Evolutionary conservation across 2,113 vertebrate genomes (phyloP), one percentile per base, ranked within the genome.

Genomic region (Tylochromis polylepis): DNA sequence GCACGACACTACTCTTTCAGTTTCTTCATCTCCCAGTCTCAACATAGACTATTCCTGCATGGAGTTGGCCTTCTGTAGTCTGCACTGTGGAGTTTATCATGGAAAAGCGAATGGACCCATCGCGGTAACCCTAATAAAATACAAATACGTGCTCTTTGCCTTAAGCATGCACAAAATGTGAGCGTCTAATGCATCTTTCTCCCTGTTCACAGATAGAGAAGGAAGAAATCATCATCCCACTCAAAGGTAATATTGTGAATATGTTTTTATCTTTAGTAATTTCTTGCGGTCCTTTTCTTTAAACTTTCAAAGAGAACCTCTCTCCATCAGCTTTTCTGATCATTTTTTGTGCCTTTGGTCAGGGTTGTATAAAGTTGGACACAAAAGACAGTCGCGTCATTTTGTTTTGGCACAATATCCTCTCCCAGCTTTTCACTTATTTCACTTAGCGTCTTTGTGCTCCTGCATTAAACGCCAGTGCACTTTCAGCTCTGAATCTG

Each of bases 221-320:
- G 16, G 89, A 96, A 36, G 90, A 87, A 83, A 94, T 99, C 93
- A 95, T 86, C 53, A 97, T 99, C 78, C 97, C 97, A 43, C 89
- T 98, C 87, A 95, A 96, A 96, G 98, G 98, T 98, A 97, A 97
- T 91, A 38, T 10, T 89, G 11, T 41, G 1, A 34, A 31, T 29
- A 31, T 70, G 14, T 72, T 77, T 58, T 57, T 6, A 34, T 67
- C 14, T 46, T 24, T 27, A 41, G n/a, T 53, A 36, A 4, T 78
- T 59, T 14, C 41, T 18, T 12, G 8, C 2, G 24, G 24, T 81
- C 36, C 29, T 43, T 41, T 15, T 59, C 29, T 22, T 46, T 4
- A 22, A 38, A 38, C 34, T 22, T 65, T 65, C 22, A 65, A 65
- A 2, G 34, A 38, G 11, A 20, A 9, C 62, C 22, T 46, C 67